Evolutionary conservation across 1,140 invertebrate species (phyloP).

Genomic region (Ephestia elutella): DNA sequence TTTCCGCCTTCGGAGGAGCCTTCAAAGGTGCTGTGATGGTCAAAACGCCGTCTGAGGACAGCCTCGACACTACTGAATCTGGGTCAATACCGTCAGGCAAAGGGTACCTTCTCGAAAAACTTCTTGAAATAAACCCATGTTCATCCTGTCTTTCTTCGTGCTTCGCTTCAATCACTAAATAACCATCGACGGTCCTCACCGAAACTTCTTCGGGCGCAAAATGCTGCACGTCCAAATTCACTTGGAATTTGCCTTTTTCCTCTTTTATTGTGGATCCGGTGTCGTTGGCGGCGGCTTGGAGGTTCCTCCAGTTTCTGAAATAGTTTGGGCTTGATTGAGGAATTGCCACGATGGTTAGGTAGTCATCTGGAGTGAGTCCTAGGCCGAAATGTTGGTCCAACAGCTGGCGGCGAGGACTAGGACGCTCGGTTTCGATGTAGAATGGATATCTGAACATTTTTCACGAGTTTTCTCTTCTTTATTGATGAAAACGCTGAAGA

Average conservation of each 20-base stretch:
- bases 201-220: conserved; percentile 88
- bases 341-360: conserved; percentile 35
- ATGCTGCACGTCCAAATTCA: conserved; percentile 87
- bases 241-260: conserved; percentile 74
- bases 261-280: conserved; percentile 38
- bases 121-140: conserved; percentile 82
- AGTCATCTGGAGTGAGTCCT: conserved; percentile 43
- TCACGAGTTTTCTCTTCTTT: no score
- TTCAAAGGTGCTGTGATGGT: conserved; percentile 79
- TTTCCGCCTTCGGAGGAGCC: conserved; percentile 55
- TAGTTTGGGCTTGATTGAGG: conserved; percentile 36
- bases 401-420: conserved; percentile 24
- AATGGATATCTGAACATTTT: conserved; percentile 46
- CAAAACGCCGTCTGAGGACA: conserved; percentile 84
- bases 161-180: conserved; percentile 80
- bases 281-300: conserved; percentile 33
- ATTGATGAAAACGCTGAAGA: no score
- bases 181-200: conserved; percentile 85
- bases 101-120: conserved; percentile 81
- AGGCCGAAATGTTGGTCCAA: conserved; percentile 47
- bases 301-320: conserved; percentile 41
- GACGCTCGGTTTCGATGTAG: conserved; percentile 32
- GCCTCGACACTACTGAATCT: conserved; percentile 77
- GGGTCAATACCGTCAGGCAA: conserved; percentile 81
- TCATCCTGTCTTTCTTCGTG: conserved; percentile 84